Evolutionary conservation across 2,797 vertebrate species (phyloP), one percentile per base, ranked within the genome.

Genomic region (Gymnothorax javanicus): DNA sequence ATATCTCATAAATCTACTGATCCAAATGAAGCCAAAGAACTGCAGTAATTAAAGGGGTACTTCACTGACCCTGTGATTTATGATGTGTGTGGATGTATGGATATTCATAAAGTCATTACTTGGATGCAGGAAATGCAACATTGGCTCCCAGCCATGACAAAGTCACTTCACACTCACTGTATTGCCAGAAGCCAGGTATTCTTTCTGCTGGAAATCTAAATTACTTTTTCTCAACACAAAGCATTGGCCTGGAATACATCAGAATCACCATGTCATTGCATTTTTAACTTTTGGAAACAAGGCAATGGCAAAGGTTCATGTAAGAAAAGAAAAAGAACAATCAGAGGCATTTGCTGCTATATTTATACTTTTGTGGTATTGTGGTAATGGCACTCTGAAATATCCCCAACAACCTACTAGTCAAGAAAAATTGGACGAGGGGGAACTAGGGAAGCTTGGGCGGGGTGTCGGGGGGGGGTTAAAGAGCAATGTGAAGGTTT

Each of bases 71-170:
- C 52, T 20, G 20, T 52, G 25, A 56, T 54, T 81, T 81, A 81
- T 54, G 50, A n/a, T n/a, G 77, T 81, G 52, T 56, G 23, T 81
- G 50, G 17, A 54, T 81, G 56, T 56, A 52, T 81, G 52, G 77
- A 81, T 81, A 81, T 81, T 81, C n/a, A 81, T 81, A 54, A 50
- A 79, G 52, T 56, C 50, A 81, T 81, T 81, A 23, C 77, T 56
- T n/a, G 52, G 17, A 81, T 23, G 52, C 52, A 81, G 20, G 77
- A 56, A 81, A 54, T 56, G 17, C 77, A 56, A 81, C 17, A n/a
- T 20, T n/a, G 50, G 52, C 52, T n/a, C 43, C 17, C 23, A 11
- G 25, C 52, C 20, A 50, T 81, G 52, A 54, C 15, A 7, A n/a
- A 23, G 8, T 56, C 52, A 81, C 15, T 77, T 13, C 43, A 2